A percentile compares a stretch with the other conserved stretches of the same genome.
Conservation (phyloP, 2,888 invertebrate species). For the Temnothorax unifasciatus region DNA sequence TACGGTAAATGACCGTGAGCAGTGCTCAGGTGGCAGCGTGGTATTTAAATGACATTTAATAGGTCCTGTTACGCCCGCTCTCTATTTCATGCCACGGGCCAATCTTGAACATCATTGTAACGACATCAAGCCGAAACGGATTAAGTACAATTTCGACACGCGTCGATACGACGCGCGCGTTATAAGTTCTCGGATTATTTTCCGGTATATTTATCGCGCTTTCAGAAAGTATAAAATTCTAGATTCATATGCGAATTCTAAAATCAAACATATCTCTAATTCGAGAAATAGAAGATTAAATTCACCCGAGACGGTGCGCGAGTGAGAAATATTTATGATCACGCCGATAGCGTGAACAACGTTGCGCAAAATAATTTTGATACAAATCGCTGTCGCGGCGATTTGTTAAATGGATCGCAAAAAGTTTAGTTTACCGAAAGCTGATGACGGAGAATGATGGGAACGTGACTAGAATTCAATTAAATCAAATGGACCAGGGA, state of each 20-base stretch:
- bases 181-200: background rate
- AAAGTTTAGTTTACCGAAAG: conserved; percentile 60
- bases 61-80: background rate
- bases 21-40: conserved; percentile 13
- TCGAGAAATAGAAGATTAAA: background rate
- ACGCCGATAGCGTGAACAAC: background rate
- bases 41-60: conserved; percentile 58
- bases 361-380: conserved; percentile 21
- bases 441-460: conserved; percentile 49
- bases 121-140: background rate
- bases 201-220: background rate
- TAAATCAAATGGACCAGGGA: conserved; percentile 63
- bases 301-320: background rate
- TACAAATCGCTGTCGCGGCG: conserved; percentile 21
- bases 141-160: background rate
- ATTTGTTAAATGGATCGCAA: conserved; percentile 43
- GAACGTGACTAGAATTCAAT: conserved; percentile 66
- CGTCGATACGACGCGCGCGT: background rate
- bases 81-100: conserved; percentile 33
- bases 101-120: background rate
- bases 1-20: conserved; percentile 29
- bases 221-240: background rate
- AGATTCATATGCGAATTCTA: background rate
- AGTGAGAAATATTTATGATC: conserved; percentile 1
- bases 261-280: background rate